Base-by-base conservation (phyloP, 92 coral and sea anemone species). In the Chrysogorgia sp. region DNA sequence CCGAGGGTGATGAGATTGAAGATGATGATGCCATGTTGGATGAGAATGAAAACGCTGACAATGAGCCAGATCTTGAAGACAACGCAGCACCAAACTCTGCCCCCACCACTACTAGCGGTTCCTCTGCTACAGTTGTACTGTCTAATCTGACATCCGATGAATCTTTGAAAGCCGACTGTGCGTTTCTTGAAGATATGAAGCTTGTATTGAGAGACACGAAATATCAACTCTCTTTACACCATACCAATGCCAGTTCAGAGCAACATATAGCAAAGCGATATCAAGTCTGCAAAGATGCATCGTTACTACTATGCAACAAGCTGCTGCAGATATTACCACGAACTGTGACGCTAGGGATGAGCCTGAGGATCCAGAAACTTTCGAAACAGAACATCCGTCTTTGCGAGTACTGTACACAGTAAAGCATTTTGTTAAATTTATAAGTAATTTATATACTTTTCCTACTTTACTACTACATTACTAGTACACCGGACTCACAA, bases 221-320 rank as follows among this genome's bases (percentile, higher is more conserved):
- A 63, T 7, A 63, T 62, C 69, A 14, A 43, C n/a, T 35, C 70
- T 63, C 10, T 63, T 63, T 37, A 63, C 30, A 37, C 40, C 70
- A 20, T 63, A 24, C 70, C 34, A 23, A 24, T 30, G 70, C 70
- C 70, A 63, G 70, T 30, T 63, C 34, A 62, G 33, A 52, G 19
- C 57, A 57, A 63, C 34, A 63, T 63, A 63, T 75, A 34, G 66
- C 43, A 75, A 58, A 58, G 58, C 70, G 40, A 75, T 66, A 75
- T 75, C 81, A 59, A 75, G 81, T 26, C 81, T 75, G 67, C 55
- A 75, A 67, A 75, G 56, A 58, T 67, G 81, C 34, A 34, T 75
- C 40, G 40, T 30, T 68, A 58, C 81, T 40, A 40, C 57, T 75
- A 66, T 75, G 32, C 68, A 75, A 56, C 81, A 75, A 58, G 65